Base-by-base conservation (phyloP, 2,113 vertebrate genomes). In the Corapipo altera region DNA sequence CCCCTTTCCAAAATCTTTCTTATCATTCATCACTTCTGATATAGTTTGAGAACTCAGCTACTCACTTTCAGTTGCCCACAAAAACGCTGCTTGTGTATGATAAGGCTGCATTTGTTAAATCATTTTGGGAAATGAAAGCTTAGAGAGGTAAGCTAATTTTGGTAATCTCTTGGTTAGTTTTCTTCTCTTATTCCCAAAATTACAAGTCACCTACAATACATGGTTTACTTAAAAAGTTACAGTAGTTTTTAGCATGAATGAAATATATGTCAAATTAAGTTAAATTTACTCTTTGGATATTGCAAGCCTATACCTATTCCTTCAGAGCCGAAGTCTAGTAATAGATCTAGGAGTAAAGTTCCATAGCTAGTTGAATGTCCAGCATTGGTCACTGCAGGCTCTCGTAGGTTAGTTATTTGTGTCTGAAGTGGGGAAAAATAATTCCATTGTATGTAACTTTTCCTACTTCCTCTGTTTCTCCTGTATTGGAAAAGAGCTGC, bases 21-120 rank as follows among this genome's bases (percentile, higher is more conserved):
- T 97, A 96, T 96, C 95, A 94, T 97, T 97, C 88, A 97, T 97
- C 96, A 93, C 79, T 95, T 90, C 76, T 95, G 85, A 66, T 93
- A 92, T 84, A 90, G 87, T 94, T 92, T 88, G 85, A 94, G 89
- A 81, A 79, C 64, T 88, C 48, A 77, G 27, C 55, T 78, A 70
- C 75, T 89, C 58, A 35, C 67, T 94, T 72, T 46, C 49, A 83
- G 85, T 93, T 97, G 88, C 72, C 71, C 92, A 80, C 65, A 85
- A 94, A 87, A 75, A 88, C 0, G 1, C 46, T 88, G 64, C 26
- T 77, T 95, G 54, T 59, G 16, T 70, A 44, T 55, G 65, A 83
- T 96, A 95, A 94, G 35, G 22, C 86, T 23, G 7, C 32, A 76
- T 95, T 95, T 88, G 39, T 66, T 76, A 77, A 91, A 91, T 85